phyloP scores from a whole-genome alignment of 1,140 invertebrate species.

The Pogonus chalceus region DNA sequence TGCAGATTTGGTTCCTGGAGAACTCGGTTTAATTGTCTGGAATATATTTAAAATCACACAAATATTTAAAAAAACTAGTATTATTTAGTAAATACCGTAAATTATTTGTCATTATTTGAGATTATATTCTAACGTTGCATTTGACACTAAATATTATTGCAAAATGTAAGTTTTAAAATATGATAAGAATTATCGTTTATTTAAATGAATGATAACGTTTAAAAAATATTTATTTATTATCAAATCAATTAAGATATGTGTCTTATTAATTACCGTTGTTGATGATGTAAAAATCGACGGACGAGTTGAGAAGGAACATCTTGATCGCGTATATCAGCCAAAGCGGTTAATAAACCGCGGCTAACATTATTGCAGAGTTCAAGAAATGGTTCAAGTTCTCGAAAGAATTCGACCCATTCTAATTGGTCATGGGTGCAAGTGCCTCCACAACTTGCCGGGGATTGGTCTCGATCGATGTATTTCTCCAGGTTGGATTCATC shows the following conservation, averaged over 20 bases:
- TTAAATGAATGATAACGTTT: not conserved
- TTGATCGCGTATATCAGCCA: conserved; percentile 41
- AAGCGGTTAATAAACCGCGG: conserved; percentile 37
- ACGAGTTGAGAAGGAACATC: conserved; percentile 36
- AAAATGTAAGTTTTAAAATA: not conserved
- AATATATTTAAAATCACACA: too few species aligned
- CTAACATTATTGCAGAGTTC: conserved; percentile 39
- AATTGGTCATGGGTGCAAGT: conserved; percentile 43
- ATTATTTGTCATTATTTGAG: too few species aligned
- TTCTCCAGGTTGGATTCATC: conserved; percentile 30
- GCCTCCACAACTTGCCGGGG: conserved; percentile 40
- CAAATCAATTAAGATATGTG: conserved; percentile 7
- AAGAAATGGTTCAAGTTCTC: conserved; percentile 44
- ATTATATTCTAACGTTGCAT: too few species aligned
- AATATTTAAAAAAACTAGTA: too few species aligned
- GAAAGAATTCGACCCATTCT: conserved; percentile 54
- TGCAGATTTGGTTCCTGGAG: conserved; percentile 42
- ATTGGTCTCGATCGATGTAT: conserved; percentile 35
- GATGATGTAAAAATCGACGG: conserved; percentile 42
- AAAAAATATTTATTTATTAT: not conserved
- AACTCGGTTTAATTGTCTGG: conserved; percentile 34
- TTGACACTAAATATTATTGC: too few species aligned
- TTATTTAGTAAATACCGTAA: too few species aligned
- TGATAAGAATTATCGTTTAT: not conserved
- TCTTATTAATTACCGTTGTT: conserved; percentile 39